Base-by-base conservation (phyloP, 1,140 invertebrate genomes). In the Platyscapa corneri region DNA sequence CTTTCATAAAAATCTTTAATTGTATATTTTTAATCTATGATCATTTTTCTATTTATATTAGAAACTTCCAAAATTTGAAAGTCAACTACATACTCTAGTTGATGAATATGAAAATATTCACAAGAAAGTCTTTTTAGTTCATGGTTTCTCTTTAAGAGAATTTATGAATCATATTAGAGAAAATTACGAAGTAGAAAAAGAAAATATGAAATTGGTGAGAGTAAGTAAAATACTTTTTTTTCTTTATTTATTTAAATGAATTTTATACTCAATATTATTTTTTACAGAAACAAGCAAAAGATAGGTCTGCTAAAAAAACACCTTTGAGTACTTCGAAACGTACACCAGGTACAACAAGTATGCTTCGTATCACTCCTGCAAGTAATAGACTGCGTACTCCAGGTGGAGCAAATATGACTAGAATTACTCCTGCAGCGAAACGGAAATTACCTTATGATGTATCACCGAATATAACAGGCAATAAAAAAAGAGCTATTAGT, bases 51-150 rank as follows among this genome's bases (percentile, higher is more conserved):
- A 80, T 49, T 87, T 60, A 60, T 27, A 81, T 80, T 85, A 92
- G 89, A 90, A 94, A 93, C 88, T 96, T 67, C 95, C 95, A 0
- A 96, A 96, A 92, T 94, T 96, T 39, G 95, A 96, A 90, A 93
- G 93, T 5, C 93, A 95, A 89, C 93, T 96, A 0, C 91, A 91
- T 1, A 91, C 94, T 1, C 83, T 95, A 56, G 94, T 94, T 37
- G 87, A 93, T n/a, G 90, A 94, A 7, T 96, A 95, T 89, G 94
- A 95, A 88, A 87, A 87, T 0, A 90, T 90, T 32, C 92, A 94
- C 64, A 94, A 94, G 1, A 91, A 90, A 3, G 85, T 88, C 0
- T 96, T 96, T 87, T 93, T 93, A 2, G 93, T 96, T 3, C 91
- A 95, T 85, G 96, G 96, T 2, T 90, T 94, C 75, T 92, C 94